These are phyloP conservation scores for Helicorthomorpha holstii DNA, from an alignment of 1,140 invertebrate species.

Conservation along the genomic window DNA sequence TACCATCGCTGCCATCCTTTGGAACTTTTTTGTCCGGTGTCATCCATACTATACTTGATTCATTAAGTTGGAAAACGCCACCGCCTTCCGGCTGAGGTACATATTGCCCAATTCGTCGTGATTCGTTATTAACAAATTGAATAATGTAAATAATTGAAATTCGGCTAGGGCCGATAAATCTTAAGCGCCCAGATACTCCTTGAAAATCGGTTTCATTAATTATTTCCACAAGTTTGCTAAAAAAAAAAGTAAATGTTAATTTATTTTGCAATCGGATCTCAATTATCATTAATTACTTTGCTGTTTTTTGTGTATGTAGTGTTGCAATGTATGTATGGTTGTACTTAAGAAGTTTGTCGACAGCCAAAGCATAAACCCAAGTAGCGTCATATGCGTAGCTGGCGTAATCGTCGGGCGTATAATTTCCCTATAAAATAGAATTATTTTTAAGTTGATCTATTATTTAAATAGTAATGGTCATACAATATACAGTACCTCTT, in stretches of 20 bases:
- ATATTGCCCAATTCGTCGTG: conserved; percentile 42
- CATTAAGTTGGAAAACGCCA: conserved; percentile 33
- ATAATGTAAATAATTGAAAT: conserved; percentile 46
- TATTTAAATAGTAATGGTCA: too few species aligned
- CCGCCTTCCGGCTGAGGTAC: conserved; percentile 31
- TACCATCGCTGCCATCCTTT: conserved; percentile 44
- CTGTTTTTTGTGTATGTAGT: conserved; percentile 37
- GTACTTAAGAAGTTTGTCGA: conserved; percentile 41
- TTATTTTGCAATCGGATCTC: too few species aligned
- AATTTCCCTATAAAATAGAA: neutral
- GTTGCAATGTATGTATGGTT: conserved; percentile 37
- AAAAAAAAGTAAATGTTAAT: conserved; percentile 9
- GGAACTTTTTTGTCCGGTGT: conserved; percentile 37
- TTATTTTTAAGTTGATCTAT: too few species aligned
- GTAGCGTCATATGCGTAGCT: conserved; percentile 67
- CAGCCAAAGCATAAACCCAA: conserved; percentile 59
- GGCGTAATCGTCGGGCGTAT: conserved; percentile 34
- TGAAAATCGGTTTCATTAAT: conserved; percentile 43
- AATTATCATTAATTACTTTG: conserved; percentile 28
- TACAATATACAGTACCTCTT: too few species aligned
- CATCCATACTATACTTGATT: conserved; percentile 41
- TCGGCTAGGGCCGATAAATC: conserved; percentile 48
- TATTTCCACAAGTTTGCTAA: conserved; percentile 28
- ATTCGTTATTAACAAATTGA: conserved; percentile 43
- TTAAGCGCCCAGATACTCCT: conserved; percentile 57